Evolutionary conservation across 2,888 invertebrate species (phyloP).

Genomic region (Stenodema calcarata): DNA sequence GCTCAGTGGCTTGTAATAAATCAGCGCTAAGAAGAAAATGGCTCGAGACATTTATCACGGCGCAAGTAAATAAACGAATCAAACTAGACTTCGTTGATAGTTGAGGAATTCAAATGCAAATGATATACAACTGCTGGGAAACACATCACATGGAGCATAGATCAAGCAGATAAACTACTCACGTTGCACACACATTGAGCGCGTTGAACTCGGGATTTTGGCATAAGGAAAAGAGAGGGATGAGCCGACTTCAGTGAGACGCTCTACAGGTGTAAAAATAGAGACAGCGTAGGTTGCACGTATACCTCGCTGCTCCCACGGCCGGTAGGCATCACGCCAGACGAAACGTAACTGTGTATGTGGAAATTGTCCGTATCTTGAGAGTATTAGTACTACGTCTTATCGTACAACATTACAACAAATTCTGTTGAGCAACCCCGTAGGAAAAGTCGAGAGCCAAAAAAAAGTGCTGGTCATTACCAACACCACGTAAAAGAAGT

Average conservation of each 20-base stretch:
- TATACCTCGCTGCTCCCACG: not conserved
- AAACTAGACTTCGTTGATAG: not conserved
- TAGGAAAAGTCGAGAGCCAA: too few relatives aligned
- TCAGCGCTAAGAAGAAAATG: not conserved
- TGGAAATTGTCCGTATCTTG: not conserved
- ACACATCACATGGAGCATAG: not conserved
- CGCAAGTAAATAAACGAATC: not conserved
- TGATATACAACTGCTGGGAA: too few relatives aligned
- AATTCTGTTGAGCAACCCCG: too few relatives aligned
- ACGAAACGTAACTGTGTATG: not conserved
- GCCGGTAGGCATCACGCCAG: not conserved
- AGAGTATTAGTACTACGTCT: not conserved
- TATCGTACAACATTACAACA: too few relatives aligned
- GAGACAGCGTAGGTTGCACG: not conserved
- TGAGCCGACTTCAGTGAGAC: not conserved
- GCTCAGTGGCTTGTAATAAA: not conserved
- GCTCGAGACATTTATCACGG: not conserved
- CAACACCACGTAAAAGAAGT: too few relatives aligned
- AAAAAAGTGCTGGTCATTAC: too few relatives aligned
- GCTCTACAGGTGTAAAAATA: not conserved
- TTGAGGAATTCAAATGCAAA: not conserved
- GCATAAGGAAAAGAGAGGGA: not conserved
- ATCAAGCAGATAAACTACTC: not conserved
- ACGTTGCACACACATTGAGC: constrained; percentile 13
- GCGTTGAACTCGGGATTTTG: constrained; percentile 13